Conservation (phyloP, 2,797 vertebrate species). For the Epinephelus malabaricus region DNA sequence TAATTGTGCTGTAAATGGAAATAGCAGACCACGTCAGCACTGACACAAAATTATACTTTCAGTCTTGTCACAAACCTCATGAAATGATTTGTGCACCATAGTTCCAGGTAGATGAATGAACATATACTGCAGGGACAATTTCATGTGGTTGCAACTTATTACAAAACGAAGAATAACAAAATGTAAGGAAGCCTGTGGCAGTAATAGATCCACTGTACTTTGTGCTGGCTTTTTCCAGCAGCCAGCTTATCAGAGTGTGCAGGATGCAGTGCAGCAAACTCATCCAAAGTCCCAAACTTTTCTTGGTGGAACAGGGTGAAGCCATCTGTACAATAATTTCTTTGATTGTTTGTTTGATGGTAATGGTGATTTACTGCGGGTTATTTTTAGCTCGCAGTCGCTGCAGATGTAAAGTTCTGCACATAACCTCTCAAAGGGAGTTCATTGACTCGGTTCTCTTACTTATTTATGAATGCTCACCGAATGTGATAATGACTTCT, state of each 20-base stretch:
- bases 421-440: conserved; percentile 17
- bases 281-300: conserved; percentile 18
- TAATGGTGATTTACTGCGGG: conserved; percentile 13
- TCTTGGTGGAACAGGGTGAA: conserved; percentile 9
- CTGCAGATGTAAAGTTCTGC: conserved; percentile 17
- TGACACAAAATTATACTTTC: not conserved
- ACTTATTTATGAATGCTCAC: conserved; percentile 39
- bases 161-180: not conserved
- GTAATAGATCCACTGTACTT: not conserved
- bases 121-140: not conserved
- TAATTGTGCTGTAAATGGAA: not conserved
- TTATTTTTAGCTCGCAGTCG: conserved; percentile 14
- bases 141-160: not conserved
- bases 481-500: conserved; percentile 41
- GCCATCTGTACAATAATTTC: conserved; percentile 4
- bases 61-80: not conserved
- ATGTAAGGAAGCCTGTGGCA: not conserved
- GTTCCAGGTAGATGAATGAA: not conserved
- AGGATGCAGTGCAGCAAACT: not conserved
- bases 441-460: conserved; percentile 17
- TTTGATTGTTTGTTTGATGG: conserved; percentile 8
- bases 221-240: not conserved
- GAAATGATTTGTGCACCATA: not conserved
- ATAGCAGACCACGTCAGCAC: not conserved
- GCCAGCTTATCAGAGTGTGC: conserved; percentile 8